Evolutionary conservation across 2,113 vertebrate species (phyloP).

Genomic region (Scomber japonicus): DNA sequence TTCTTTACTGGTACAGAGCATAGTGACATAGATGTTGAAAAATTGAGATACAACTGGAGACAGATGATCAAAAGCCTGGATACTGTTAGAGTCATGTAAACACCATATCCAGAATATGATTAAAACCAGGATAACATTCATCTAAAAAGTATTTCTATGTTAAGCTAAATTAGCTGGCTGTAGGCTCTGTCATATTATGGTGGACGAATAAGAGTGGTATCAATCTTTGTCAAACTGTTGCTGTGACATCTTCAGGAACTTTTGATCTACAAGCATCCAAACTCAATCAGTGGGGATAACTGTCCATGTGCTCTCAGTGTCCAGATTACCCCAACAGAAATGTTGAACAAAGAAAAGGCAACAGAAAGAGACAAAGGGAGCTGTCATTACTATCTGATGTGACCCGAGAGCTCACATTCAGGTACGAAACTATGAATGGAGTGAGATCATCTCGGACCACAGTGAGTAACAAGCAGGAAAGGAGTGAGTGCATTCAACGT

Average conservation of each 20-base stretch:
- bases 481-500: slow-evolving; percentile 54
- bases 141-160: background rate
- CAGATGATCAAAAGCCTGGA: no score
- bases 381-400: slow-evolving; percentile 39
- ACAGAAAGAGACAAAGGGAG: slow-evolving; percentile 48
- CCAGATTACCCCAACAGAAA: slow-evolving; percentile 19
- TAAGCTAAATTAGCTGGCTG: background rate
- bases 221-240: background rate
- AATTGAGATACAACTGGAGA: no score
- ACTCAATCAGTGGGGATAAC: slow-evolving; percentile 1
- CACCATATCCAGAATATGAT: no score
- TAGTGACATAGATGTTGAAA: no score
- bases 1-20: no score
- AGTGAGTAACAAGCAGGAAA: slow-evolving; percentile 55
- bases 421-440: slow-evolving; percentile 63
- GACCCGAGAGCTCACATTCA: slow-evolving; percentile 54
- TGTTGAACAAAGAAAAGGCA: slow-evolving; percentile 34
- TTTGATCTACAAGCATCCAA: slow-evolving; percentile 9
- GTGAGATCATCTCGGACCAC: slow-evolving; percentile 62
- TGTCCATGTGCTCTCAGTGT: slow-evolving; percentile 13
- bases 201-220: background rate
- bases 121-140: no score
- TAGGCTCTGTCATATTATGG: background rate
- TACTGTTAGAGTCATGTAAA: no score
- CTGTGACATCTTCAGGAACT: slow-evolving; percentile 7